Evolutionary conservation across 1,140 invertebrate genomes (phyloP).

Genomic region (Oreohelix idahoensis): DNA sequence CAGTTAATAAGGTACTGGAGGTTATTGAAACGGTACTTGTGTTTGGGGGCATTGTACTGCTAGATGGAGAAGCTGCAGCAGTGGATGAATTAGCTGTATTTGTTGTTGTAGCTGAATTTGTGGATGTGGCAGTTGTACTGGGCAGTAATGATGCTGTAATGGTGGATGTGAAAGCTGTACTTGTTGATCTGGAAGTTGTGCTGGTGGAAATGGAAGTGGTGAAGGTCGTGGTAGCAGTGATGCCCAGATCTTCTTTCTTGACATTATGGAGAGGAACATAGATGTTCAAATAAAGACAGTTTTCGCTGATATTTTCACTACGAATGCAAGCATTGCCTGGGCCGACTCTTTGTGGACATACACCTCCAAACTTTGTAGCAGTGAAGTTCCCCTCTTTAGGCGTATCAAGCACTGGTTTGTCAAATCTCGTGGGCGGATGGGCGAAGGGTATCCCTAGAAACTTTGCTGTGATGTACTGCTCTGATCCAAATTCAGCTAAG

Average conservation of each 20-base stretch:
- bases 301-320: neutral
- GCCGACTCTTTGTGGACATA: neutral
- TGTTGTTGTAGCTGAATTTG: no score
- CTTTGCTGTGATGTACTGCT: neutral
- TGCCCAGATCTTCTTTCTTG: neutral
- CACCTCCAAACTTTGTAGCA: neutral
- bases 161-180: no score
- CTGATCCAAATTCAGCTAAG: neutral
- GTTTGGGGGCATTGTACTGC: neutral
- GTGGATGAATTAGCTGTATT: no score
- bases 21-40: neutral
- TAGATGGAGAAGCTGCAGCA: no score
- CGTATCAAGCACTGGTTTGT: neutral
- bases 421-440: neutral
- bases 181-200: no score
- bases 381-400: neutral
- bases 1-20: neutral
- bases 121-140: no score
- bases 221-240: no score
- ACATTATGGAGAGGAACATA: neutral
- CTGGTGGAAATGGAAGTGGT: no score
- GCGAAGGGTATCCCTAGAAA: conserved; percentile 17
- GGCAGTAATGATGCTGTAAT: no score
- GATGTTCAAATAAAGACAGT: conserved; percentile 21
- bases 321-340: no score